Evolutionary conservation across 2,888 invertebrate genomes (phyloP), one percentile per base, ranked within the genome.

Genomic region (Sclerodermus sp.): DNA sequence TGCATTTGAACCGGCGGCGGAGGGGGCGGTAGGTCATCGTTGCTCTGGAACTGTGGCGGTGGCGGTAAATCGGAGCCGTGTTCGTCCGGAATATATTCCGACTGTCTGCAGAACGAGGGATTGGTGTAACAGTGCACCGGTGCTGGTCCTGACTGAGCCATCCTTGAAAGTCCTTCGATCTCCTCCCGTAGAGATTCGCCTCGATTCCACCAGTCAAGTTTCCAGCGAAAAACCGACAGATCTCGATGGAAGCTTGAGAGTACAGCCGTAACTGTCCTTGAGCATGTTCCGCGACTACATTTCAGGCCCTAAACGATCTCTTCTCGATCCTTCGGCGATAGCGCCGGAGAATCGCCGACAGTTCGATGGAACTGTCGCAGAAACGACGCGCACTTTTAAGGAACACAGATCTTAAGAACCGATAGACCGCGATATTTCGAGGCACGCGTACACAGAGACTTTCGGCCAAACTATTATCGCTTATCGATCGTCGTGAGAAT

Each of bases 51-150:
- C 13, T 67, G 66, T 12, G 72, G 71, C n/a, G 68, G 74, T 45
- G 81, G 81, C 54, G 82, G 80, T 9, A 75, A 75, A 51, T 79
- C 82, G 29, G 80, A 66, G 58, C 78, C 64, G 60, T 58, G 67
- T 46, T 65, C 66, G 1, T 65, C 63, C 23, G 78, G 79, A 59
- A 81, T 81, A 60, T 81, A 86, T 69, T 91, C 90, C 71, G 90
- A 90, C 77, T 89, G 87, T 23, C 87, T 85, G 71, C 89, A 89
- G 71, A 91, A 91, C 0, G 90, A 90, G 46, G 90, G 90, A 72
- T 91, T 91, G 5, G 87, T 87, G 67, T 91, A 91, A 65, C 87
- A 87, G 75, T 86, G 76, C 2, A 68, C 67, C 18, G 71, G 73
- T 4, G 57, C 49, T 1, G 69, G 57, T 6, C 62, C 59, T 15